phyloP scores from a whole-genome alignment of 1,140 invertebrate genomes.

The Grapholita molesta region DNA sequence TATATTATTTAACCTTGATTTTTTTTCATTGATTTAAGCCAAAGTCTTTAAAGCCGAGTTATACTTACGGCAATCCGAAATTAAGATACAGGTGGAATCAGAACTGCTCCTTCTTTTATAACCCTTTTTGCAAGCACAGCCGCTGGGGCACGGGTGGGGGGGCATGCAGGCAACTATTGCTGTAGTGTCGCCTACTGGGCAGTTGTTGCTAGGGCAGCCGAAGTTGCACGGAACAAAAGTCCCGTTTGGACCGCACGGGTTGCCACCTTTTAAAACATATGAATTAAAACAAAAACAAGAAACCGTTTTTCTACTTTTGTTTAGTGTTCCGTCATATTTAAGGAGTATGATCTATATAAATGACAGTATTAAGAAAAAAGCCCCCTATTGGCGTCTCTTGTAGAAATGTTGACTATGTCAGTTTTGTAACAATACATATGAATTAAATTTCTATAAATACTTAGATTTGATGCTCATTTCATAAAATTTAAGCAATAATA shows the following conservation, averaged over 20 bases:
- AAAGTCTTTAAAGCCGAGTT: neutral
- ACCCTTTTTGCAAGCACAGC: conserved; percentile 38
- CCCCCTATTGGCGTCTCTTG: too few relatives aligned
- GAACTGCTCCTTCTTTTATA: conserved; percentile 33
- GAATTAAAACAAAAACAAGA: too few relatives aligned
- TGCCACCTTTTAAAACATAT: neutral
- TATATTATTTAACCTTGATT: too few relatives aligned
- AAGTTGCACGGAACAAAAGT: conserved; percentile 36
- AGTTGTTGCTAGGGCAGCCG: conserved; percentile 40
- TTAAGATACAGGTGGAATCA: conserved; percentile 37
- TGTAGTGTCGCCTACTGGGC: conserved; percentile 35
- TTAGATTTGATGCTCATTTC: too few relatives aligned
- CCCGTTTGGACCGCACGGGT: conserved; percentile 33
- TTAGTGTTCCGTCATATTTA: too few relatives aligned
- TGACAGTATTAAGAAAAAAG: too few relatives aligned
- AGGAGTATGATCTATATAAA: too few relatives aligned
- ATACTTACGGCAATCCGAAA: conserved; percentile 49
- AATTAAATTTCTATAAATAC: too few relatives aligned
- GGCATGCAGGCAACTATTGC: conserved; percentile 33
- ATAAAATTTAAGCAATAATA: too few relatives aligned
- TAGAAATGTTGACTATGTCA: too few relatives aligned
- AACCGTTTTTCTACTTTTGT: too few relatives aligned
- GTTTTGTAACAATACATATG: too few relatives aligned
- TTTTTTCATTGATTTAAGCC: neutral
- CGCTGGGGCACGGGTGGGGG: conserved; percentile 35